Evolutionary conservation across 2,888 invertebrate genomes (phyloP), one percentile per base, ranked within the genome.

Genomic region (Acleris sparsana): DNA sequence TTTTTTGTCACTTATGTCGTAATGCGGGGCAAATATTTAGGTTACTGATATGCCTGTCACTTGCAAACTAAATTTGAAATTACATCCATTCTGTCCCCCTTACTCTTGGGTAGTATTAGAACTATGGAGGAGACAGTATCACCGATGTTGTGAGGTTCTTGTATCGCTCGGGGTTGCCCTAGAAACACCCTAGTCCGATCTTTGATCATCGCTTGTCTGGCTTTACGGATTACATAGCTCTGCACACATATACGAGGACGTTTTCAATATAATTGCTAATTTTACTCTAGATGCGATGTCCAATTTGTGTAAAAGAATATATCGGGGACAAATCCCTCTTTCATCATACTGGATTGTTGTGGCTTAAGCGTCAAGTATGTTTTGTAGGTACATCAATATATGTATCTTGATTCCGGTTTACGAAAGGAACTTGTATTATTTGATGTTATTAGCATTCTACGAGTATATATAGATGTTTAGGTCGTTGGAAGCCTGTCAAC

Each of bases 1-100:
- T 62, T 46, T 44, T 43, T 25, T 65, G 60, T 60, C 60, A 60
- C 60, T 65, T 43, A 58, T 58, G 64, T 39, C 55, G 60, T 65
- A 55, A 65, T 25, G 20, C 43, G 43, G 46, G 33, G 53, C 48
- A 22, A 29, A 20, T 60, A 65, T 65, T 51, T 56, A 53, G 65
- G 65, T 65, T 51, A 51, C 44, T 4, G 16, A 62, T 17, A 25
- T 46, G 46, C 17, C 46, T 46, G 46, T n/a, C 7, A 46, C 46
- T 17, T 46, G 46, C 13, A 46, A 46, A 46, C 46, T n/a, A 46
- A 46, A 46, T 46, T n/a, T 5, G n/a, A 46, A 17, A n/a, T 6
- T 46, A n/a, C n/a, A 46, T 17, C n/a, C 16, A 17, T 13, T 46
- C 6, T 46, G n/a, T 46, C 46, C 46, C 7, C n/a, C n/a, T 46